phyloP scores from a whole-genome alignment of 2,113 vertebrate genomes.

The Camelus dromedarius region DNA sequence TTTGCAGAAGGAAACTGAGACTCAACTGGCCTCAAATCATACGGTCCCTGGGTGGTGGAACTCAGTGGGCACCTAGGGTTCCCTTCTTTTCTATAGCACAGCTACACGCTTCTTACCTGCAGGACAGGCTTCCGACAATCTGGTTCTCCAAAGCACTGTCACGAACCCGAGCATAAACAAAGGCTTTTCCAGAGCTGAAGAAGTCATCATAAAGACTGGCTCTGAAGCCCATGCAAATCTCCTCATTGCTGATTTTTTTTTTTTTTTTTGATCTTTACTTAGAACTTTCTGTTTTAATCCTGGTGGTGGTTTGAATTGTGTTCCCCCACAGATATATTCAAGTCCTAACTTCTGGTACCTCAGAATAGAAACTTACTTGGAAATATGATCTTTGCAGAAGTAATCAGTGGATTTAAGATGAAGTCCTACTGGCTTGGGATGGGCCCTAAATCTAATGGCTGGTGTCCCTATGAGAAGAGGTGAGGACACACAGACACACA shows the following conservation, averaged over 20 bases:
- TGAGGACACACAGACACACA: no score
- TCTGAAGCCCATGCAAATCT: accelerated
- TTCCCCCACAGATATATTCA: background rate
- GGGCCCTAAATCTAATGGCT: background rate
- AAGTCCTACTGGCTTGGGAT: background rate
- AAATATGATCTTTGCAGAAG: background rate
- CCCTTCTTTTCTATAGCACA: background rate
- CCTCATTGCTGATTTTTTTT: background rate
- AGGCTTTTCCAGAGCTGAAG: background rate
- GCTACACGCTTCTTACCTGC: background rate
- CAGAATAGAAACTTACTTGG: background rate
- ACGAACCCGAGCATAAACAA: accelerated
- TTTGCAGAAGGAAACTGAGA: background rate
- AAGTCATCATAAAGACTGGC: accelerated
- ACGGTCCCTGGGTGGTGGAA: accelerated
- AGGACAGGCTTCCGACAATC: background rate
- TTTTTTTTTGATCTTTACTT: background rate
- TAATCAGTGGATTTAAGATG: background rate
- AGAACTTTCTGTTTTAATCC: background rate
- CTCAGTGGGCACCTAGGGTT: background rate
- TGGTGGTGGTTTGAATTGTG: background rate
- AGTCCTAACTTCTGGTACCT: background rate
- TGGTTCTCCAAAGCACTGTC: background rate
- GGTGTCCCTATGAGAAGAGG: background rate
- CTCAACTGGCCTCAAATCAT: background rate